Conservation (phyloP, 2,888 invertebrate species). For the Diaprepes abbreviatus region DNA sequence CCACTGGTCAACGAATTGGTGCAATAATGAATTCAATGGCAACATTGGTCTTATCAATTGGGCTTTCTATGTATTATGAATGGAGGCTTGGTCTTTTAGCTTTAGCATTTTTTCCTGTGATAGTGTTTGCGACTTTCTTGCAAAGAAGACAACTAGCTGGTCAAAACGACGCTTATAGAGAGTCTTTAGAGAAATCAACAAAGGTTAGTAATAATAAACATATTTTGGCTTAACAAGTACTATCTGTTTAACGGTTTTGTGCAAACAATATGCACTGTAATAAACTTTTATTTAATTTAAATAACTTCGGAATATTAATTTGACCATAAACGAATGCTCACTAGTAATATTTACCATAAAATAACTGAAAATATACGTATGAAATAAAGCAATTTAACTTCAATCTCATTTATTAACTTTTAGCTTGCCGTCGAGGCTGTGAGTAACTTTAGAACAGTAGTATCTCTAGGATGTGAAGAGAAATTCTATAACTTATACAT, state of each 20-base stretch:
- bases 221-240: no score
- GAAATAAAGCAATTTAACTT: no score
- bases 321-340: no score
- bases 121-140: constrained; percentile 76
- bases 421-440: constrained; percentile 84
- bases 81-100: constrained; percentile 83
- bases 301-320: no score
- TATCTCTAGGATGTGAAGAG: constrained; percentile 79
- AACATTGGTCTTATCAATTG: constrained; percentile 76
- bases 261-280: no score
- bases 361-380: no score
- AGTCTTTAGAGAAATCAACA: constrained; percentile 79
- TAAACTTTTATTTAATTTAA: no score
- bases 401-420: constrained; percentile 48
- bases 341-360: no score
- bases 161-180: constrained; percentile 78
- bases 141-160: constrained; percentile 77
- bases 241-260: no score
- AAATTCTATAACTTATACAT: constrained; percentile 77
- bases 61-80: constrained; percentile 78
- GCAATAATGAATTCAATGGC: constrained; percentile 81
- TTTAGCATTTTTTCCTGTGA: constrained; percentile 79
- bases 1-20: constrained; percentile 85
- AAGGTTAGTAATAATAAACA: constrained; percentile 69
- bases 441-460: constrained; percentile 83